These are phyloP conservation scores for Aphis gossypii DNA, from an alignment of 1,140 invertebrate species.

Conservation along the genomic window DNA sequence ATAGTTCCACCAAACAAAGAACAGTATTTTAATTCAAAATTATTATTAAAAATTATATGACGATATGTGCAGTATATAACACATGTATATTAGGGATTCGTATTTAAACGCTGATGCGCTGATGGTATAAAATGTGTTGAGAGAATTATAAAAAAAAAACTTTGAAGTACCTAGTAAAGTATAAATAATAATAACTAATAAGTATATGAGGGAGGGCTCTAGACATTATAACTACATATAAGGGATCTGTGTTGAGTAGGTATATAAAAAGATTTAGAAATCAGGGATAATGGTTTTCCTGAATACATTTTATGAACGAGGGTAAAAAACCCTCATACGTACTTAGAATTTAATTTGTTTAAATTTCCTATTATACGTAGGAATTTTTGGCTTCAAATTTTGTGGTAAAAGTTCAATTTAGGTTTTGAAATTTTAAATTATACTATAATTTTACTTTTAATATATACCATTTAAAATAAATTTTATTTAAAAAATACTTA, in stretches of 20 bases:
- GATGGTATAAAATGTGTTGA: not conserved
- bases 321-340: not conserved
- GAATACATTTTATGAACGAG: not conserved
- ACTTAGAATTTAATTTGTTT: not conserved
- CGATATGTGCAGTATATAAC: not conserved
- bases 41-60: not conserved
- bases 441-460: not conserved
- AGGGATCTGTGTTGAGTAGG: not conserved
- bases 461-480: not conserved
- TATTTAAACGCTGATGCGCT: not conserved
- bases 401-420: not conserved
- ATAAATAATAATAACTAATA: not conserved
- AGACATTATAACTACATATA: not conserved
- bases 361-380: not conserved
- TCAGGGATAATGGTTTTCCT: not conserved
- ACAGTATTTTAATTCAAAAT: not conserved
- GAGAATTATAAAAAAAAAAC: not conserved
- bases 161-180: not conserved
- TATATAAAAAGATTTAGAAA: slow-evolving; percentile 15
- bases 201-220: not conserved
- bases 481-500: not conserved
- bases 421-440: not conserved
- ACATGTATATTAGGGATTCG: not conserved
- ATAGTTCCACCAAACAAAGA: not conserved
- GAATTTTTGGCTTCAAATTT: not conserved